Conservation (phyloP, 2,113 vertebrate species). For the Rostratula benghalensis region DNA sequence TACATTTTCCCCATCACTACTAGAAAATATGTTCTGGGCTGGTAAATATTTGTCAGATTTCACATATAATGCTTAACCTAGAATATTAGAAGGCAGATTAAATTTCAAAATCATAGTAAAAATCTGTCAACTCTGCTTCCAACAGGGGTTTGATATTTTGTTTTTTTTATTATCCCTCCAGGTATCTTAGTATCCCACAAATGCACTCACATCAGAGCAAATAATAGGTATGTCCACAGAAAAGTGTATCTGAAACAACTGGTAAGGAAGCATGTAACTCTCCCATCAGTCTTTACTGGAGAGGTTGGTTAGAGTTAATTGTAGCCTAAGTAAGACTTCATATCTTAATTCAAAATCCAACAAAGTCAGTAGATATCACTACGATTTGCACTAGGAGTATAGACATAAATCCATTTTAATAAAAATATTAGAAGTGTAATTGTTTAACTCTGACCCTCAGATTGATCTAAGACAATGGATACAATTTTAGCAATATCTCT, state of each 20-base stretch:
- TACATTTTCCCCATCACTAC: background rate
- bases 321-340: background rate
- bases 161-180: background rate
- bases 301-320: background rate
- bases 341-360: background rate
- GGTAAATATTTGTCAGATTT: background rate
- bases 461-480: background rate
- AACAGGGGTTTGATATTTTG: background rate
- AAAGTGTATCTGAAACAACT: background rate
- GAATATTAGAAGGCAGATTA: background rate
- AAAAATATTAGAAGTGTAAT: background rate
- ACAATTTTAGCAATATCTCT: background rate
- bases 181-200: background rate
- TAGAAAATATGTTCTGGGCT: background rate
- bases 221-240: background rate
- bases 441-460: background rate
- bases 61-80: background rate
- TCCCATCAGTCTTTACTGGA: background rate
- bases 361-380: background rate
- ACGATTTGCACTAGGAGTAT: background rate
- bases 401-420: background rate
- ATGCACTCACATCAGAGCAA: background rate
- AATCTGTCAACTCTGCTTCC: background rate
- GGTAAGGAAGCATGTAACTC: background rate
- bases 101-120: background rate